Evolutionary conservation across 1,140 invertebrate genomes (phyloP), one percentile per base, ranked within the genome.

Genomic region (Brachionus rotundiformis): DNA sequence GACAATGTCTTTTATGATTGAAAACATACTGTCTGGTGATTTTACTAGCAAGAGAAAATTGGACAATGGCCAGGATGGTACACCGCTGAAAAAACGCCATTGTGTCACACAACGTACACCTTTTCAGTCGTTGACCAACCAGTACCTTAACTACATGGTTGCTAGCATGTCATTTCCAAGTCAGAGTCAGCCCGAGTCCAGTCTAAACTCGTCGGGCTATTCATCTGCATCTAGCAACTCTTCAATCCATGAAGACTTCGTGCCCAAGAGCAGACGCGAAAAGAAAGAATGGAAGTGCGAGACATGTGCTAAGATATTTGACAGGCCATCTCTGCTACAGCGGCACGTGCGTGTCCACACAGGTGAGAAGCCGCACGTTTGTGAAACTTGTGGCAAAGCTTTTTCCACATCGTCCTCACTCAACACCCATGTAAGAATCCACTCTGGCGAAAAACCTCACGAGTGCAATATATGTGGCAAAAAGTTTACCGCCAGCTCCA

Each of bases 401-500:
- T 98, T 98, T 90, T 95, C 94, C 82, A 97, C 95, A 10, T 96
- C 94, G 1, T 95, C 93, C 83, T 96, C 94, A 7, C 90, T 98
- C 8, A 98, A 98, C 88, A 98, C 95, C 7, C 95, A 98, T 87
- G 91, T 94, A 83, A 89, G 95, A 49, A 98, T 98, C 85, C 95
- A 98, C 89, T 94, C 93, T 36, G 95, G 96, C 5, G 95, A 90
- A 83, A 98, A 90, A 93, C 94, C 95, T 25, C 94, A 96, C 82
- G 92, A 95, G 85, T 98, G 95, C 88, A 93, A 94, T 83, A 92
- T 96, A 41, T 98, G 96, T 87, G 93, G 95, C 61, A 98, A 98
- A 89, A 89, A 95, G 83, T 98, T 98, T 88, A 98, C 95, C 0
- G 95, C 95, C 39, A 95, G 93, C 79, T 96, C 94, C 23, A 98